phyloP scores from a whole-genome alignment of 2,113 vertebrate genomes.

The Mus spicilegus region DNA sequence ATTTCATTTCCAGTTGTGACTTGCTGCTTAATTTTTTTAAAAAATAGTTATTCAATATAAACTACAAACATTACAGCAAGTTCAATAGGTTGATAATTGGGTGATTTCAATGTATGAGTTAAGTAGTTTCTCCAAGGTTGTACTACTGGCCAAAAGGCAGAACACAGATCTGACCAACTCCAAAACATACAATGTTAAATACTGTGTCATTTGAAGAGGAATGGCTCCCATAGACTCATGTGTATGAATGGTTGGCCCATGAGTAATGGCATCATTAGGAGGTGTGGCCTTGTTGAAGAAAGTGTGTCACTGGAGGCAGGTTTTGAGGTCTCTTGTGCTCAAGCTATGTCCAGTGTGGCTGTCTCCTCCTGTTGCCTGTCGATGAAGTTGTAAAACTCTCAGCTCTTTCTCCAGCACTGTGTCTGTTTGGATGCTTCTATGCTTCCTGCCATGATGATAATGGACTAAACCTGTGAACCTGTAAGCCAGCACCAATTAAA shows the following conservation, averaged over 20 bases:
- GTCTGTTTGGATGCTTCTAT: neutral
- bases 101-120: neutral
- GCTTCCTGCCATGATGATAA: neutral
- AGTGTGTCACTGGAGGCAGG: neutral
- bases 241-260: neutral
- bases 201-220: neutral
- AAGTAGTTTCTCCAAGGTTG: conserved; percentile 44
- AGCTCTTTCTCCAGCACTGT: neutral
- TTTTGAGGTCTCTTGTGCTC: neutral
- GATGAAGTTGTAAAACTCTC: neutral
- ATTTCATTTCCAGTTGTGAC: conserved; percentile 5
- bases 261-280: neutral
- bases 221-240: neutral
- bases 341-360: neutral
- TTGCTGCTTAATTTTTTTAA: neutral
- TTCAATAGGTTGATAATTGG: neutral
- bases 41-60: neutral
- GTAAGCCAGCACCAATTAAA: neutral
- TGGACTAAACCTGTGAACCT: neutral
- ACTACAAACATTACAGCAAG: conserved; percentile 14
- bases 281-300: neutral
- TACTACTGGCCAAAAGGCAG: conserved; percentile 21
- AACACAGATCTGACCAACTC: neutral
- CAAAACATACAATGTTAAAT: neutral
- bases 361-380: neutral